Conservation (phyloP, 1,140 invertebrate species). For the Penaeus chinensis region DNA sequence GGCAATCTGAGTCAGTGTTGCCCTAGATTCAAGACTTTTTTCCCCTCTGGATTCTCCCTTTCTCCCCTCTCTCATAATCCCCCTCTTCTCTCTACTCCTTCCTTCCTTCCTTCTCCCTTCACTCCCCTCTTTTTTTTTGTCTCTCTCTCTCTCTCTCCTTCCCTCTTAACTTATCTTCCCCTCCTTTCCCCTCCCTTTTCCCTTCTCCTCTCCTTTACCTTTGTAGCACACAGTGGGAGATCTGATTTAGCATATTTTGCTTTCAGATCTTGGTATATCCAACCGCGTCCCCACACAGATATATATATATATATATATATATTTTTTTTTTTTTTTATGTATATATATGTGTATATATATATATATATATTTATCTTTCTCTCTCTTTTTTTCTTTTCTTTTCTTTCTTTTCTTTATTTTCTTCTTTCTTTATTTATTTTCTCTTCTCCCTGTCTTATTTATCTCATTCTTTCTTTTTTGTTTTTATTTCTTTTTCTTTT, state of each 20-base stretch:
- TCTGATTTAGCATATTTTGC: too few species aligned
- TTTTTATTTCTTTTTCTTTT: too few species aligned
- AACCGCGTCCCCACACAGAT: too few species aligned
- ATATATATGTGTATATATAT: neutral
- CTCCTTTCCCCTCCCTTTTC: neutral
- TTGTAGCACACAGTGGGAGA: too few species aligned
- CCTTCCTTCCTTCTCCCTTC: too few species aligned
- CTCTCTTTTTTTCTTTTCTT: neutral
- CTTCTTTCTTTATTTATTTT: neutral
- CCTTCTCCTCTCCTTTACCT: neutral
- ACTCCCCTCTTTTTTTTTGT: too few species aligned
- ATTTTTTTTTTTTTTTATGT: neutral
- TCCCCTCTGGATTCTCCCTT: constrained; percentile 1
- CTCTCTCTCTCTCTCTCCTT: too few species aligned
- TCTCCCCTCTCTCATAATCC: too few species aligned
- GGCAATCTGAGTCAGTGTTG: constrained; percentile 45
- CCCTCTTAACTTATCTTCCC: neutral
- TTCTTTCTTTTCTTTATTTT: neutral
- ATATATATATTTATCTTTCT: neutral
- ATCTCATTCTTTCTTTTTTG: too few species aligned
- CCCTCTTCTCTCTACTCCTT: too few species aligned
- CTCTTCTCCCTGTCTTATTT: too few species aligned
- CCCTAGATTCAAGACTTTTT: constrained; percentile 56
- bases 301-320: neutral
- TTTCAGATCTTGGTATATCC: too few species aligned